Evolutionary conservation across 2,797 vertebrate genomes (phyloP), one percentile per base, ranked within the genome.

Genomic region (Melanotaenia nigrans): DNA sequence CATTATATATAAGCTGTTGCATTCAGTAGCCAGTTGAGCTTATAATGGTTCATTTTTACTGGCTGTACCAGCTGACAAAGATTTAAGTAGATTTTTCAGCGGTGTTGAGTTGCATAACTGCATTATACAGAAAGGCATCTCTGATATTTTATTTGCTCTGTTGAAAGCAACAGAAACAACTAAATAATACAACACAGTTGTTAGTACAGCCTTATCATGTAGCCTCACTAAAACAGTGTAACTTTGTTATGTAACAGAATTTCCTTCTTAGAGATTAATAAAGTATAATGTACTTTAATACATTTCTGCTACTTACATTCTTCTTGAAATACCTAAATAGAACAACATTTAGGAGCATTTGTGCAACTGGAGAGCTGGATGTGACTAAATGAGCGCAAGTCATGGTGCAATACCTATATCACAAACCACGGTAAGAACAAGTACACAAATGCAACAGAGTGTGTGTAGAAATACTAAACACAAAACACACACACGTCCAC

Each of bases 391-490:
- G 3, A 8, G 45, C 10, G 2, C 42, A 47, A n/a, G 45, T 2
- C 5, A 2, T 47, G 2, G 20, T 47, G 45, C 2, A 49, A 49
- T 22, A 49, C 47, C 13, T 54, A 25, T 64, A 66, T 18, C 49
- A 57, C 51, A 59, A 12, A 66, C 18, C 38, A 59, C 14, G 36
- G 33, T 36, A 79, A 62, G 49, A 54, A 77, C 68, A 56, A 54
- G 58, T 22, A 61, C 38, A 75, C 61, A 68, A 64, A 75, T 32
- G 60, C 54, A 67, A 61, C 63, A n/a, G 45, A 32, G 62, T 57
- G 28, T 9, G 2, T 25, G 40, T 61, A 30, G 38, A 40, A 32
- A 16, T 8, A 25, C 7, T 7, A 59, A 1, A 36, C 9, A 66
- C 6, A 33, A 32, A 57, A 63, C 3, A 20, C 42, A 45, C 28